Evolutionary conservation across 2,888 invertebrate genomes (phyloP), one percentile per base, ranked within the genome.

Genomic region (Tuberolachnus salignus): DNA sequence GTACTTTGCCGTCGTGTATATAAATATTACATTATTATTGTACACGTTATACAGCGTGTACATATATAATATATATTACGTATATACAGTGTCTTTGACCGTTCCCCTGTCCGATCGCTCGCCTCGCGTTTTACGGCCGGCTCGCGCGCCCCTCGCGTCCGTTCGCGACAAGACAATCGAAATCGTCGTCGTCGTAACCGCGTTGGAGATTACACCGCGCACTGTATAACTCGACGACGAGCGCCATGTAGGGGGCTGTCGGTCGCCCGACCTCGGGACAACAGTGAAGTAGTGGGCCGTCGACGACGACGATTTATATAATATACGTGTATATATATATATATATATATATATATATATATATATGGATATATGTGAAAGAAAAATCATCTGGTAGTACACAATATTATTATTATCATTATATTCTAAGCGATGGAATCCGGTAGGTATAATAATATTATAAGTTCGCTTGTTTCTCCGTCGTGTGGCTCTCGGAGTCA

Each of bases 401-500:
- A 34, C 34, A 34, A 4, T 34, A 34, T 34, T 34, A 34, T 34
- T 34, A 55, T 55, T 34, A 34, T 34, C 6, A 34, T 34, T 34
- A 55, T 55, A n/a, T n/a, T 6, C 34, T 34, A 34, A 61, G 51
- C 61, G 34, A 63, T 34, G 73, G 73, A 73, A 73, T 73, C 63
- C 63, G 51, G 51, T 72, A 34, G 34, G 34, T 34, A 34, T 34
- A 6, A 34, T 34, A 4, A 4, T 6, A 34, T 34, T 55, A 46
- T 53, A 63, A 63, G 49, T 46, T 66, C n/a, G 66, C 51, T 59
- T 23, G 67, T 78, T 69, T 74, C 74, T 44, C 6, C 34, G 34
- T 34, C 34, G 34, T 34, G n/a, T 42, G 66, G 44, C 49, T n/a
- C n/a, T n/a, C n/a, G n/a, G 67, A 67, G 75, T 78, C 67, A 78